A percentile compares a stretch with the other conserved stretches of the same genome.
Evolutionary conservation across 2,888 invertebrate species (phyloP).

Genomic region (Drosophila neoperkinsi): DNA sequence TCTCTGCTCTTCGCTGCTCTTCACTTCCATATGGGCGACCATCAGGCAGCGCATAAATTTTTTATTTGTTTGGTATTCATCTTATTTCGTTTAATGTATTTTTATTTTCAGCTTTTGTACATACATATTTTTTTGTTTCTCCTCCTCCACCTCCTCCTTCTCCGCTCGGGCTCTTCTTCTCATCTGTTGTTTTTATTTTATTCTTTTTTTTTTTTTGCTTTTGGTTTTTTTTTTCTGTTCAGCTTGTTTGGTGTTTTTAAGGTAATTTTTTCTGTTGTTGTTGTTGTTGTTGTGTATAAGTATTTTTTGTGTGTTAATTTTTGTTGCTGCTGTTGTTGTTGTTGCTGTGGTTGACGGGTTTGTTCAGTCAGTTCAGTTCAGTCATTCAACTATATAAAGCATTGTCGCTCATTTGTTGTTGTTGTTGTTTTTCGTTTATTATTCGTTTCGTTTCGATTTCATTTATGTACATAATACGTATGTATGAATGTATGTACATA

Average conservation of each 20-base stretch:
- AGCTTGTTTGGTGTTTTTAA: slow-evolving; percentile 80
- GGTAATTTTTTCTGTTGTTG: slow-evolving; percentile 71
- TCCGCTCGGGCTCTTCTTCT: slow-evolving; percentile 27
- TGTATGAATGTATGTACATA: slow-evolving; percentile 14
- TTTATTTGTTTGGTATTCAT: slow-evolving; percentile 82
- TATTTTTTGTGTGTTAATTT: slow-evolving; percentile 80
- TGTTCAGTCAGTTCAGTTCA: slow-evolving; percentile 70
- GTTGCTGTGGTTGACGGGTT: slow-evolving; percentile 76
- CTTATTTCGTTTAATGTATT: slow-evolving; percentile 81
- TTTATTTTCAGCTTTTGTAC: slow-evolving; percentile 77
- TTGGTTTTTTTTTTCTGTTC: slow-evolving; percentile 47
- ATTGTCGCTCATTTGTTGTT: slow-evolving; percentile 67
- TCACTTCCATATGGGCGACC: slow-evolving; percentile 25
- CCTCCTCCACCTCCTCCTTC: slow-evolving; percentile 14
- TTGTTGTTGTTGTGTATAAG: slow-evolving; percentile 70
- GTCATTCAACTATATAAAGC: slow-evolving; percentile 81
- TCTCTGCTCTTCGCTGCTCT: background rate
- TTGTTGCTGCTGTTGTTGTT: slow-evolving; percentile 38
- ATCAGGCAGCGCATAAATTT: slow-evolving; percentile 73
- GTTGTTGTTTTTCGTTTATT: slow-evolving; percentile 55
- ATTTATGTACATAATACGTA: slow-evolving; percentile 60
- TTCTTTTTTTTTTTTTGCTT: slow-evolving; percentile 28
- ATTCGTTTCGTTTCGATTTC: slow-evolving; percentile 81
- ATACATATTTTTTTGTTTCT: slow-evolving; percentile 38
- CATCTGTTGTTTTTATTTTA: slow-evolving; percentile 63